Evolutionary conservation across 2,113 vertebrate genomes (phyloP).

Genomic region (Ramphastos sulfuratus): DNA sequence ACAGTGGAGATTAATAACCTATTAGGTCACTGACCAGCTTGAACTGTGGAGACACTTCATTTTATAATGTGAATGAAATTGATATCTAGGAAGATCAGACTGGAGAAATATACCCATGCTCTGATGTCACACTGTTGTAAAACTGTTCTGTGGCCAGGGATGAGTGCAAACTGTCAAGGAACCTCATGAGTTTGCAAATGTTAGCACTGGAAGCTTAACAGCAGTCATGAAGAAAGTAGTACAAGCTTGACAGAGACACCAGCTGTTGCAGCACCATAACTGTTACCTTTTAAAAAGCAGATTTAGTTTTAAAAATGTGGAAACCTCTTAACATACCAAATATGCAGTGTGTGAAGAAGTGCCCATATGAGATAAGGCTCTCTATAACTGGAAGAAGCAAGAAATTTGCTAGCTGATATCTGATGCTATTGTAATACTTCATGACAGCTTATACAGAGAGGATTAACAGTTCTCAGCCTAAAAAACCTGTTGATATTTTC

Average conservation of each 20-base stretch:
- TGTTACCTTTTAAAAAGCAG: background rate
- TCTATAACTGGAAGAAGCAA: conserved; percentile 26
- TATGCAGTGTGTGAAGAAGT: background rate
- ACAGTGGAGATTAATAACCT: background rate
- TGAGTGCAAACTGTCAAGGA: background rate
- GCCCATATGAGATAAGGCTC: background rate
- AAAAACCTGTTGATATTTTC: conserved; percentile 28
- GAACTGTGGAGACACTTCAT: background rate
- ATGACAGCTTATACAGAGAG: background rate
- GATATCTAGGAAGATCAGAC: background rate
- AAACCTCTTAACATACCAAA: background rate
- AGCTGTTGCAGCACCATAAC: background rate
- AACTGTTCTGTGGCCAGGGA: background rate
- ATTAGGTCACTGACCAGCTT: background rate
- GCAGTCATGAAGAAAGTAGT: background rate
- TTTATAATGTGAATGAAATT: background rate
- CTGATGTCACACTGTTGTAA: background rate
- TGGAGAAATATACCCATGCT: background rate
- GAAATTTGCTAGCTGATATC: background rate
- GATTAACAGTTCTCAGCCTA: background rate
- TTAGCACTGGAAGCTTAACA: background rate
- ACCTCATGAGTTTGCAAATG: background rate
- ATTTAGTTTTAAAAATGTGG: background rate
- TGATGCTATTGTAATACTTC: background rate
- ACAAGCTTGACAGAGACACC: background rate